Percentiles rank a stretch among this genome's conserved stretches.
phyloP scores from a whole-genome alignment of 2,888 invertebrate species.

The Liodrosophila aerea region DNA sequence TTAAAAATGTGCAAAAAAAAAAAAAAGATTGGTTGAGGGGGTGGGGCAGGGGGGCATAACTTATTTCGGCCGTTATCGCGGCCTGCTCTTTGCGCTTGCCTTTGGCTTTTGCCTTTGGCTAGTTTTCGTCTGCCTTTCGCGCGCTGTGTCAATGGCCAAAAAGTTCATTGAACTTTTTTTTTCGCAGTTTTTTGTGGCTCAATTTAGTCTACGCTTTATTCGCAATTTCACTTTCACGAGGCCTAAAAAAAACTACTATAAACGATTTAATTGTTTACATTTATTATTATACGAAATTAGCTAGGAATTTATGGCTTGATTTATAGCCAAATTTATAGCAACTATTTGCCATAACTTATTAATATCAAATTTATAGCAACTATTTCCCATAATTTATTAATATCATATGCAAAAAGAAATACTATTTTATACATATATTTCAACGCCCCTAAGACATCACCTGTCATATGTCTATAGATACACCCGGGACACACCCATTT shows the following conservation, averaged over 20 bases:
- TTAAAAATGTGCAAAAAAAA: slow-evolving; percentile 39
- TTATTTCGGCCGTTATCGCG: slow-evolving; percentile 55
- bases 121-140: slow-evolving; percentile 53
- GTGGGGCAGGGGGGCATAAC: slow-evolving; percentile 9
- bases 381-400: too few relatives aligned
- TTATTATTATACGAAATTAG: neutral
- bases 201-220: slow-evolving; percentile 35
- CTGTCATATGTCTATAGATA: slow-evolving; percentile 31
- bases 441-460: slow-evolving; percentile 38
- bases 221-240: slow-evolving; percentile 63
- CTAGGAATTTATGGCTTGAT: neutral
- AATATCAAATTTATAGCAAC: too few relatives aligned
- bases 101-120: slow-evolving; percentile 37
- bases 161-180: slow-evolving; percentile 67
- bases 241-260: slow-evolving; percentile 24
- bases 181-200: slow-evolving; percentile 28
- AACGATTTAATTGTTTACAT: too few relatives aligned
- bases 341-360: too few relatives aligned
- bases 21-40: neutral
- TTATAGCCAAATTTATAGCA: too few relatives aligned
- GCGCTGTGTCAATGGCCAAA: slow-evolving; percentile 63
- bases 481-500: slow-evolving; percentile 41
- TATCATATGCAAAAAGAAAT: too few relatives aligned
- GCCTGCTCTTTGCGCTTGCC: slow-evolving; percentile 42
- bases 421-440: too few relatives aligned